Percentiles rank a stretch among this genome's conserved stretches.
phyloP scores from a whole-genome alignment of 2,888 invertebrate species.

The Rhamphomyia laevipes region DNA sequence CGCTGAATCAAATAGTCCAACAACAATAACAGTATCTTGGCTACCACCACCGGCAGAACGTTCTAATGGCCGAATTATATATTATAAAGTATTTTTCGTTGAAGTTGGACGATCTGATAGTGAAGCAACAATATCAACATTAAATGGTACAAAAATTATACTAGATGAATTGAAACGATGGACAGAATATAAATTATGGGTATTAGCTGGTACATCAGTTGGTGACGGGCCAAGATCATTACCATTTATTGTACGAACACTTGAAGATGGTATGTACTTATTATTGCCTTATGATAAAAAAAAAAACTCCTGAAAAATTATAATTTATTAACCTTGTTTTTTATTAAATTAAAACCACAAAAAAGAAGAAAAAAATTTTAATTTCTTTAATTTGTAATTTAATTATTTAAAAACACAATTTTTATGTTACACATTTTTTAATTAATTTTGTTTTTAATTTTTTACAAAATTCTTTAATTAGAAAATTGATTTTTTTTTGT shows the following conservation, averaged over 20 bases:
- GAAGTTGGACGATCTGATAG: conserved; percentile 75
- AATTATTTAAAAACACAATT: too few species aligned
- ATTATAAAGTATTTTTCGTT: conserved; percentile 88
- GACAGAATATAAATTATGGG: conserved; percentile 96
- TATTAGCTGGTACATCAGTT: conserved; percentile 88
- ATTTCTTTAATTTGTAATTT: conserved; percentile 5
- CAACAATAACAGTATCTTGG: conserved; percentile 84
- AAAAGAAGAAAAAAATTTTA: neutral
- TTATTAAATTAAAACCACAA: neutral
- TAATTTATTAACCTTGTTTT: neutral
- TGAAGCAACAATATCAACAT: conserved; percentile 67
- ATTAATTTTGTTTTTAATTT: too few species aligned
- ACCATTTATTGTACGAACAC: conserved; percentile 85
- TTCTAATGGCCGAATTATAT: conserved; percentile 84
- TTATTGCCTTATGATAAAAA: too few species aligned
- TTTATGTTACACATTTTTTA: too few species aligned
- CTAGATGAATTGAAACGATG: conserved; percentile 86
- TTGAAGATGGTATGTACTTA: conserved; percentile 92
- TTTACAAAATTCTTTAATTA: too few species aligned
- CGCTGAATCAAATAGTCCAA: conserved; percentile 78
- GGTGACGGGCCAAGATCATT: conserved; percentile 92
- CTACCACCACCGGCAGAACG: conserved; percentile 82
- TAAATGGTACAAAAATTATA: conserved; percentile 67
- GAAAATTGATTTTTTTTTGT: too few species aligned
- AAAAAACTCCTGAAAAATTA: too few species aligned